Base-by-base conservation (phyloP, 2,797 vertebrate genomes). In the Hylomyscus alleni region DNA sequence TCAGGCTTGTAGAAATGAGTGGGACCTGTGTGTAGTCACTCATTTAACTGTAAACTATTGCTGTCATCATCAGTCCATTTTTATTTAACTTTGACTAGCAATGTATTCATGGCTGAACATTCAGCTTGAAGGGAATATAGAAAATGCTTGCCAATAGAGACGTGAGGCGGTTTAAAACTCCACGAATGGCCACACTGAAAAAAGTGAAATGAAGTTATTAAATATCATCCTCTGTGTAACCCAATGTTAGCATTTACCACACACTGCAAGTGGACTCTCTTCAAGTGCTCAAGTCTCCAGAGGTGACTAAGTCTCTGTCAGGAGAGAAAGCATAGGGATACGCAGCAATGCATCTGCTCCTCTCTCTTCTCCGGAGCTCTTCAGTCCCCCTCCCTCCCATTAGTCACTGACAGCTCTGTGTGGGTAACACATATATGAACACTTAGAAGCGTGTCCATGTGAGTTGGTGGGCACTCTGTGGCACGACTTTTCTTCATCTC, bases 221-320 rank as follows among this genome's bases (percentile, higher is more conserved):
- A 90, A 65, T 73, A 50, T 20, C 81, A 10, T 37, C 62, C 88
- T 91, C 82, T 91, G 72, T 87, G 91, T 96, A 91, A 89, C 11
- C 58, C 62, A 52, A 15, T 47, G 62, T 83, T 90, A 54, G 85
- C 15, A 24, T 4, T 72, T 47, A 37, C 31, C 75, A 44, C 10
- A n/a, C 22, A 34, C 44, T 82, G 22, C n/a, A 24, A 2, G 47
- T 44, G 34, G 50, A 93, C 80, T 40, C 65, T 24, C 69, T 88
- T 60, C 47, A 50, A 60, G 44, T 56, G 5, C 60, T 50, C 47
- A 50, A 0, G 3, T 26, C 40, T 47, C 40, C 60, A 58, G 24
- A 2, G 22, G n/a, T 65, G 62, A 47, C 29, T 62, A 31, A 44
- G 67, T 24, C 20, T 20, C 62, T 52, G 6, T 44, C n/a, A 4